Base-by-base conservation (phyloP, 1,140 invertebrate species). In the Ceratitis capitata region DNA sequence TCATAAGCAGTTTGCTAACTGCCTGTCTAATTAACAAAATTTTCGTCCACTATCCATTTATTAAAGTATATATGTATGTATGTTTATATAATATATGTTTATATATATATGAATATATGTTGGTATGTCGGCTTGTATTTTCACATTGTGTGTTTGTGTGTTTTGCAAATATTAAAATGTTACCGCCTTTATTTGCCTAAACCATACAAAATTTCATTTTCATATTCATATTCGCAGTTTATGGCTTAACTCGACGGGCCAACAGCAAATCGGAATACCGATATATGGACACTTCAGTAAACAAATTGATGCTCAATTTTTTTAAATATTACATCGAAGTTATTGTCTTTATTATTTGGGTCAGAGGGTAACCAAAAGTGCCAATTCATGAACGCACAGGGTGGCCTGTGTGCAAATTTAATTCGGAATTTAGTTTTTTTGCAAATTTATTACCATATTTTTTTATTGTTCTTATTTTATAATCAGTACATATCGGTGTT, bases 11-110 rank as follows among this genome's bases (percentile, higher is more conserved):
- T 69, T 69, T 19, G 32, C 16, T 19, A 69, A 69, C 29, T 35
- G 61, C 32, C 16, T 69, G 61, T 32, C 61, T 69, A 69, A 69
- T 69, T 69, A 69, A 69, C 61, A 69, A 69, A n/a, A 69, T 69
- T 69, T 69, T n/a, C 61, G 35, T 39, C 1, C 29, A 35, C 61
- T 69, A 53, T 53, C 7, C 47, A 53, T 19, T 32, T 12, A 32
- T 16, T 19, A 19, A 61, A 61, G 14, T 23, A 61, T 35, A 69
- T 69, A 35, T 23, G n/a, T 58, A 58, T 58, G 56, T 29, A 58
- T 23, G n/a, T 26, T n/a, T 19, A 61, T 58, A 58, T 7, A 58
- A 29, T 29, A 58, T 58, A 58, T 23, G 56, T 35, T 5, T 64
- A 29, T 26, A 26, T 26, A 1, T 10, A 39, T 64, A 16, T 53